A percentile compares a stretch with the other conserved stretches of the same genome.
Conservation (phyloP, 2,797 vertebrate species). For the Novumbra hubbsi region DNA sequence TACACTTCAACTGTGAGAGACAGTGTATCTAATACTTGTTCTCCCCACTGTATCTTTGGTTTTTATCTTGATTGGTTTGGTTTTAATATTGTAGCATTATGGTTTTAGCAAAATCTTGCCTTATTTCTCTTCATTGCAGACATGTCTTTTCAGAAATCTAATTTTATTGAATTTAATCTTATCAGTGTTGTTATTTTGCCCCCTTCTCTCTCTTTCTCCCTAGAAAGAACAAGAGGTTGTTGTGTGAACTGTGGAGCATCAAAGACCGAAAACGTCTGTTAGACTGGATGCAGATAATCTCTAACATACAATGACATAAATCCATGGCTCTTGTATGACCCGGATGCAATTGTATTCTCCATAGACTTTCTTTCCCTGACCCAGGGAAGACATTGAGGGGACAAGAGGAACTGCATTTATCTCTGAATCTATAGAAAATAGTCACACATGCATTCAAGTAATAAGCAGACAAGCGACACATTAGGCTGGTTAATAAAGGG, state of each 20-base stretch:
- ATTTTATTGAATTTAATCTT: background rate
- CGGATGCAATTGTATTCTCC: background rate
- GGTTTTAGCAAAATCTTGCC: no score
- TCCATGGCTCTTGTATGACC: background rate
- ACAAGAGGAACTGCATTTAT: background rate
- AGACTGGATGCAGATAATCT: slow-evolving; percentile 63
- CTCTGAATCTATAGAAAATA: background rate
- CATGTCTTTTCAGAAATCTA: background rate
- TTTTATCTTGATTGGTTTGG: no score
- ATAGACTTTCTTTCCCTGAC: background rate
- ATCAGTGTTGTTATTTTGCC: background rate
- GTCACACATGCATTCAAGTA: background rate
- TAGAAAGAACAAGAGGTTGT: slow-evolving; percentile 68
- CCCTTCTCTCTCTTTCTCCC: slow-evolving; percentile 23
- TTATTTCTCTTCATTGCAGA: no score
- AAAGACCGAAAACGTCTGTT: slow-evolving; percentile 61
- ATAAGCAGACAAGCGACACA: background rate
- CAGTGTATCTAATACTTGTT: no score
- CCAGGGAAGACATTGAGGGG: background rate
- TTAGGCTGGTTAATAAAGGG: background rate
- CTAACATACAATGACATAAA: background rate
- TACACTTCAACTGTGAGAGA: no score
- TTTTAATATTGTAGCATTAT: no score
- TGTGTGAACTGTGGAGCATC: slow-evolving; percentile 67
- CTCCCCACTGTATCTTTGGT: no score